Evolutionary conservation across 2,113 vertebrate species (phyloP), one percentile per base, ranked within the genome.

Genomic region (Pollimyrus isidori): DNA sequence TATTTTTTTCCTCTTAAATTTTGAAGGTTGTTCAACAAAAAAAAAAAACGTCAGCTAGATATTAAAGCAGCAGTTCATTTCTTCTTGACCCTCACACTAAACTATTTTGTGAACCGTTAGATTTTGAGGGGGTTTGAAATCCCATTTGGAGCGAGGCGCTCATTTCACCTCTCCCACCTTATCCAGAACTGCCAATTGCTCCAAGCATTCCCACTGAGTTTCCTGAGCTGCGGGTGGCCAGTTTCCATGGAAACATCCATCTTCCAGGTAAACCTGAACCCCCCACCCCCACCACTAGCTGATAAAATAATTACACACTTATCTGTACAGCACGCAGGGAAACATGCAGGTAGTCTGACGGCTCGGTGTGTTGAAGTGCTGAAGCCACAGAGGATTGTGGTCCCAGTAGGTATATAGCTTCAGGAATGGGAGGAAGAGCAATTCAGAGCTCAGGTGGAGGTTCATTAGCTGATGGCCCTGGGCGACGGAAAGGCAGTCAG

Each of bases 171-270:
- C 88, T 26, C 30, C 58, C 65, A 26, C 30, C 80, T 45, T 88
- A 56, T 49, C 46, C 73, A 80, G 56, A 65, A 9, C 87, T 86
- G 50, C 50, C 87, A 84, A 58, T 89, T 80, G 87, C 82, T 90
- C 91, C 62, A 86, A 90, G 48, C 84, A 91, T 90, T 91, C 83
- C 90, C 88, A 88, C 62, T 62, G 82, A 85, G 88, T n/a, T 62
- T 53, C 39, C 82, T 86, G 87, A 90, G 90, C 39, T 56, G 48
- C 6, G 2, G 35, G 82, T 46, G 15, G 65, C 89, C 89, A 85
- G 92, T 92, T 92, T 91, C 92, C 91, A 49, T 91, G 91, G 90
- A 91, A 93, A 92, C 90, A n/a, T 46, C 76, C 76, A 35, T 87
- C 89, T 87, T 90, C 87, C 89, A 85, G 82, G 89, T 90, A 89